Base-by-base conservation (phyloP, 1,140 invertebrate species). In the Drosophila ercepeae region DNA sequence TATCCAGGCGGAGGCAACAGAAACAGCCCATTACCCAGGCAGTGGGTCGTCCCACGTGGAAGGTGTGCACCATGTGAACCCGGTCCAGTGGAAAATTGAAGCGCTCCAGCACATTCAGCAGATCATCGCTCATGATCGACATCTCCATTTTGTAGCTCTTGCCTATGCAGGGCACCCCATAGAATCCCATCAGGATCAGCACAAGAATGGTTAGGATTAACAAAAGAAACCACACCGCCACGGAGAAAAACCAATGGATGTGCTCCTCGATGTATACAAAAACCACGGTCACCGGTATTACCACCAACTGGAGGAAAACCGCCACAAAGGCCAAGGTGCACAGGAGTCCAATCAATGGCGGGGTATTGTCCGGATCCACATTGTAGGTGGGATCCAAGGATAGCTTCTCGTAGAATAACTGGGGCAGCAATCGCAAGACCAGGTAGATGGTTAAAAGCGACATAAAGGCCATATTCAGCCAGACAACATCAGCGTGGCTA, bases 391-490 rank as follows among this genome's bases (percentile, higher is more conserved):
- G 42, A 9, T 64, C 59, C 39, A 86, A 23, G 1, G 65, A 1
- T 0, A 86, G 6, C 11, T 74, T 77, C 25, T 44, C 67, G 5
- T 74, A 86, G 4, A 86, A 67, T 0, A 77, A 6, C 13, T 42
- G 18, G 0, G 81, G 81, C 32, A 86, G 6, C 1, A 8, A 18
- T 0, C 81, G 68, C 0, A 88, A 0, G 0, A 70, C 34, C 49
- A 86, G 25, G 4, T 86, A 86, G 0, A 13, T 23, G 21, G 68
- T 36, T 0, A 86, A 52, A 0, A 88, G 0, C 0, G 21, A 5
- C 44, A 67, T 71, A 23, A 49, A 86, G 3, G 48, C 55, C 1
- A 86, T 48, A 32, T 67, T 86, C 2, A 77, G 54, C 81, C 81
- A 86, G 0, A 49, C 25, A 1, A 39, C 0, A 2, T 65, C 49